Conservation (phyloP, 2,888 invertebrate genomes). For the Amiota mariae region DNA sequence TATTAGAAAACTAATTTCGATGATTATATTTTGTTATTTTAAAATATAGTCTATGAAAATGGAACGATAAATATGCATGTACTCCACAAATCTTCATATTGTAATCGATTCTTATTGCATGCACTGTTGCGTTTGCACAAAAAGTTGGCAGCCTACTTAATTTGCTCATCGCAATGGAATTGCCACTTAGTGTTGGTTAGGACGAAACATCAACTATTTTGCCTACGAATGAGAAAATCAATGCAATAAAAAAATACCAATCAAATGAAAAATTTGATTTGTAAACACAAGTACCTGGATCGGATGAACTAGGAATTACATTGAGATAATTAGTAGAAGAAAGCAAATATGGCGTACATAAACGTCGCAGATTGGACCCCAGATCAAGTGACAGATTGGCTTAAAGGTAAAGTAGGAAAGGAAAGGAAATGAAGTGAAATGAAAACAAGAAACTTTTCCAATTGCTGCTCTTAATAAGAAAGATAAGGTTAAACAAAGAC, state of each 20-base stretch:
- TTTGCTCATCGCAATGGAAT: too few relatives aligned
- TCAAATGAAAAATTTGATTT: slow-evolving; percentile 42
- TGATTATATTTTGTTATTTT: too few relatives aligned
- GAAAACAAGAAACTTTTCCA: background rate
- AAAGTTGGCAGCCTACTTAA: too few relatives aligned
- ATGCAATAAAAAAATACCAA: slow-evolving; percentile 16
- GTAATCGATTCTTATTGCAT: too few relatives aligned
- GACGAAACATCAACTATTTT: too few relatives aligned
- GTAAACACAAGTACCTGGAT: slow-evolving; percentile 30
- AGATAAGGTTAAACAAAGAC: background rate
- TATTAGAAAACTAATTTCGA: too few relatives aligned
- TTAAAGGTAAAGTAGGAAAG: slow-evolving; percentile 64
- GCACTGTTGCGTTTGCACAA: too few relatives aligned
- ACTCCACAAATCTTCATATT: too few relatives aligned
- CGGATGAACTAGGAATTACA: slow-evolving; percentile 31
- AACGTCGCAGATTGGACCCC: slow-evolving; percentile 92
- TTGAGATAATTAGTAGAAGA: slow-evolving; percentile 37
- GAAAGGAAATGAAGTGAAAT: background rate
- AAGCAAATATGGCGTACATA: slow-evolving; percentile 82
- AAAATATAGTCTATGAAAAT: too few relatives aligned
- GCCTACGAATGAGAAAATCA: slow-evolving; percentile 25
- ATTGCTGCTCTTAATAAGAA: background rate
- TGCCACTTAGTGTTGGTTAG: too few relatives aligned
- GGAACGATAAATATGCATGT: too few relatives aligned
- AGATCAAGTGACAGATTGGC: slow-evolving; percentile 92